Base-by-base conservation (phyloP, 2,797 vertebrate species). In the Sebastes ruberrimus region DNA sequence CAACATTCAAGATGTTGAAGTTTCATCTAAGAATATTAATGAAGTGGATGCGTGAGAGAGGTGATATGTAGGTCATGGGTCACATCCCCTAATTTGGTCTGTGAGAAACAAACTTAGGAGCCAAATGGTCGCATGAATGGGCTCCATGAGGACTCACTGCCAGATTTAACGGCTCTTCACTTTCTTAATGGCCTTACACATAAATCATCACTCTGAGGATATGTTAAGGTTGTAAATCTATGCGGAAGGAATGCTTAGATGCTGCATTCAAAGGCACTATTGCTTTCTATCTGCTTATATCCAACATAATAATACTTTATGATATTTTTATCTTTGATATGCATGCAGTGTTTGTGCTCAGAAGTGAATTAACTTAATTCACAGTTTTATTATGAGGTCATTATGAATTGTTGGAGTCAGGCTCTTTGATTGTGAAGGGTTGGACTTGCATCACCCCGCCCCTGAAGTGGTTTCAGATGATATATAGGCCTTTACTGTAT, bases 1-100 rank as follows among this genome's bases (percentile, higher is more conserved):
- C 77, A 81, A 30, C 67, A 70, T 60, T 76, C 11, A 79, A 87
- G 71, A 84, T 71, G 49, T 32, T 74, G 77, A 56, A 32, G 5
- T 49, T 74, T 70, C 52, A 8, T 75, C 53, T 25, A 59, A 13
- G 66, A 71, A 4, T 68, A 56, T 71, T 25, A 38, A 38, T 52
- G 79, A 80, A 78, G 55, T 67, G 22, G 71, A 79, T 32, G 23
- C 1, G 20, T 61, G 53, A 35, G 35, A 64, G 66, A 6, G 33
- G 9, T 63, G 42, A 33, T 8, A 56, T 20, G n/a, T 7, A 7
- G 7, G 27, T 4, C 23, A 22, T 6, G 27, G 30, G 13, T 73
- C 27, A 71, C 28, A 25, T 59, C 60, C n/a, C 10, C 14, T 30
- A 27, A 46, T 75, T 23, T 20, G 23, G 69, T 63, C 38, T 63